Evolutionary conservation across 1,140 invertebrate species (phyloP).

Genomic region (Lanistes nyassanus): DNA sequence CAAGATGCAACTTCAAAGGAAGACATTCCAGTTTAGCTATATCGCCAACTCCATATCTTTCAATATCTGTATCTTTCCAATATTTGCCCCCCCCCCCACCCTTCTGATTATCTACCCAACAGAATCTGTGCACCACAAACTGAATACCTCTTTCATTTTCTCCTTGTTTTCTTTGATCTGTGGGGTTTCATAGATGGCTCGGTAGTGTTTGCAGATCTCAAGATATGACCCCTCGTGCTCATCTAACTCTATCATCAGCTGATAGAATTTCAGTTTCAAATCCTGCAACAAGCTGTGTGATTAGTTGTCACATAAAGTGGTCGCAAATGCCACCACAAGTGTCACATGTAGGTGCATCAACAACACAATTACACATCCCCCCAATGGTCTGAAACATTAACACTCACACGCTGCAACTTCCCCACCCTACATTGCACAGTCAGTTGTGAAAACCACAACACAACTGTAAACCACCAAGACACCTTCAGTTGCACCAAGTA

Average conservation of each 20-base stretch:
- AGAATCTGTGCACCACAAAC: slow-evolving; percentile 7
- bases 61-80: no score
- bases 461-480: background rate
- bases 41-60: no score
- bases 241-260: slow-evolving; percentile 97
- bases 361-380: background rate
- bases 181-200: slow-evolving; percentile 84
- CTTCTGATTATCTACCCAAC: background rate
- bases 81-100: no score
- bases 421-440: no score
- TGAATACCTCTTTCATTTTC: slow-evolving; percentile 73
- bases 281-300: slow-evolving; percentile 64
- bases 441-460: background rate
- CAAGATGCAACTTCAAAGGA: no score
- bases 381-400: background rate
- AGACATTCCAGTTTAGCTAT: no score
- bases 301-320: no score
- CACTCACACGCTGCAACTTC: background rate
- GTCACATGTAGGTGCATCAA: background rate
- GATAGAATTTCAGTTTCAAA: slow-evolving; percentile 94
- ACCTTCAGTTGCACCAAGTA: background rate
- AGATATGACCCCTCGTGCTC: slow-evolving; percentile 93
- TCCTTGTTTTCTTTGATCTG: slow-evolving; percentile 67
- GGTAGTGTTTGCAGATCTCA: slow-evolving; percentile 91
- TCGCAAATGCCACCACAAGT: no score